Evolutionary conservation across 2,113 vertebrate species (phyloP), one percentile per base, ranked within the genome.

Genomic region (Oostethus manadensis): DNA sequence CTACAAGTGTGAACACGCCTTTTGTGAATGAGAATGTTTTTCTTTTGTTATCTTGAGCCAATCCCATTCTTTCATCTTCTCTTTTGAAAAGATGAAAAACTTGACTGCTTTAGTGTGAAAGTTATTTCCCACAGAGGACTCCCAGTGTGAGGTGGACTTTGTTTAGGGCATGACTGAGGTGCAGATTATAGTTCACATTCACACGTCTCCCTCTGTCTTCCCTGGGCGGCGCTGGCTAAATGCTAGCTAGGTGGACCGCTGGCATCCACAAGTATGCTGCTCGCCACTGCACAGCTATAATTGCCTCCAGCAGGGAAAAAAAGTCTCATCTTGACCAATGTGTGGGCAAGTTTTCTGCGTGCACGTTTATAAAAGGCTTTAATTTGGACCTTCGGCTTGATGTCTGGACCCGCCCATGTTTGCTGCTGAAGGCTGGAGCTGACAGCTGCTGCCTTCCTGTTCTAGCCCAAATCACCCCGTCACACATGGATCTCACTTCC

Each of bases 251-350:
- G 21, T 23, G 56, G 70, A 84, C 70, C 82, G 70, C 77, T 76
- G 67, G 21, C 38, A 51, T 80, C 80, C 80, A 51, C 79, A 77
- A 76, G 61, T 74, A 66, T 78, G 75, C 74, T 0, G 1, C 76
- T 72, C 46, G 70, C 72, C 71, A 53, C 88, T 68, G 18, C 68
- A 70, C 61, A 40, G 65, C 75, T 83, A 58, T 80, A 83, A 88
- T 88, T 88, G 84, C 69, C 76, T 45, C 84, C 73, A 51, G 73
- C 77, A 78, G 82, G 85, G 85, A 82, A 86, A 83, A 71, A 71
- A 62, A 56, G 48, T 15, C 59, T 22, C 51, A 81, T 69, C 11
- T 49, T 67, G 20, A 78, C 79, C 83, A 74, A 72, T 81, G 80
- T 81, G 80, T 80, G 74, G 70, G 68, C 57, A 56, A 22, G 40